Evolutionary conservation across 1,140 invertebrate species (phyloP).

Genomic region (Atta texana): DNA sequence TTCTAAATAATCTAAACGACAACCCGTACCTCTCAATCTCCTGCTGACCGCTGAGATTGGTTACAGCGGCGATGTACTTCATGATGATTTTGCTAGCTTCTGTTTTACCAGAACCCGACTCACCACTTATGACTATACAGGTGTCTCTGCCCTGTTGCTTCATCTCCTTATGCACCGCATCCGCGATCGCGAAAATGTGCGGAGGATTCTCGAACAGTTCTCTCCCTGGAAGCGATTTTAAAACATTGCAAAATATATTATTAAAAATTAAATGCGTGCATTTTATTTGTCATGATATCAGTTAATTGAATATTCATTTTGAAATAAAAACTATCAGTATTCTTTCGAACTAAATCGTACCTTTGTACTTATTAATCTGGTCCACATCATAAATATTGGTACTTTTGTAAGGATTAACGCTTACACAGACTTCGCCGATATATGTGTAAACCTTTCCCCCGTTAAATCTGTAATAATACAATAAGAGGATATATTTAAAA

Average conservation of each 20-base stretch:
- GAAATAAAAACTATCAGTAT: background rate
- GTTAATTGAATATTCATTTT: background rate
- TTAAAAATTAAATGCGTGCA: background rate
- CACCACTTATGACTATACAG: slow-evolving; percentile 98
- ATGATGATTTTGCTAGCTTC: slow-evolving; percentile 99
- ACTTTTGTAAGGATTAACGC: slow-evolving; percentile 95
- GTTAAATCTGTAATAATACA: slow-evolving; percentile 90
- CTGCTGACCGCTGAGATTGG: slow-evolving; percentile 95
- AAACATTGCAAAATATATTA: background rate
- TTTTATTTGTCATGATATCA: background rate
- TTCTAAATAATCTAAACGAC: background rate
- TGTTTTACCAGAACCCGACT: slow-evolving; percentile 98
- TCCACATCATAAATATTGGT: slow-evolving; percentile 94
- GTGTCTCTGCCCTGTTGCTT: slow-evolving; percentile 96
- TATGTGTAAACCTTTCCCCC: slow-evolving; percentile 96
- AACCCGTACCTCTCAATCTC: slow-evolving; percentile 95
- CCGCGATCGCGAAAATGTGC: slow-evolving; percentile 97
- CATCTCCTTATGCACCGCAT: slow-evolving; percentile 96
- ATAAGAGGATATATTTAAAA: background rate
- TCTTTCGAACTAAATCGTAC: slow-evolving; percentile 81
- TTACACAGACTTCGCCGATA: slow-evolving; percentile 97
- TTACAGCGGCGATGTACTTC: slow-evolving; percentile 99
- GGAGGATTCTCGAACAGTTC: slow-evolving; percentile 98
- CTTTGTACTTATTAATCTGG: slow-evolving; percentile 95
- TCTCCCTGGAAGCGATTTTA: slow-evolving; percentile 87